These are phyloP conservation scores for Sinella curviseta DNA, from an alignment of 1,140 invertebrate genomes.

Conservation along the genomic window DNA sequence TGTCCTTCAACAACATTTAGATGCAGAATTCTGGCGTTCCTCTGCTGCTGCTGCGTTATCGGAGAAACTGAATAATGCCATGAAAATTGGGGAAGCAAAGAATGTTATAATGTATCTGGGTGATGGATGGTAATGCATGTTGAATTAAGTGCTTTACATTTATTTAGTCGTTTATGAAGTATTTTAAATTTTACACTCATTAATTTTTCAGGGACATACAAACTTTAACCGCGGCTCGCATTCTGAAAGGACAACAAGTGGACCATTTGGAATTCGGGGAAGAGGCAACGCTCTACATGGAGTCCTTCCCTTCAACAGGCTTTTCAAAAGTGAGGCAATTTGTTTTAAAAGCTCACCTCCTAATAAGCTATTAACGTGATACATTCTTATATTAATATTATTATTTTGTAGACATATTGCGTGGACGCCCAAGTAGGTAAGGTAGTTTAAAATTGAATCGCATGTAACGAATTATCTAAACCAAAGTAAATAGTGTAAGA, in stretches of 20 bases:
- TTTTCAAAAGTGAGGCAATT: slow-evolving; percentile 17
- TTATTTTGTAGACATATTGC: slow-evolving; percentile 23
- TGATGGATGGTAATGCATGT: slow-evolving; percentile 67
- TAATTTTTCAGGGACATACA: not conserved
- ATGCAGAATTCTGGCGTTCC: not conserved
- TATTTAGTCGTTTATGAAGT: not conserved
- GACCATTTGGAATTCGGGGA: slow-evolving; percentile 7
- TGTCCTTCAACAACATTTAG: too few species aligned
- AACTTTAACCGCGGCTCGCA: not conserved
- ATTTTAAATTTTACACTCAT: not conserved
- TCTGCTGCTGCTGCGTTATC: not conserved
- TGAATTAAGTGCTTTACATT: not conserved
- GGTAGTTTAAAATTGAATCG: too few species aligned
- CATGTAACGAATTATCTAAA: too few species aligned
- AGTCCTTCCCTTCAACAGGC: not conserved
- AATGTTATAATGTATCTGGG: slow-evolving; percentile 78
- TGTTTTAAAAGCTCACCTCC: not conserved
- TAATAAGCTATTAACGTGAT: not conserved
- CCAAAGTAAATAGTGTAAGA: not conserved
- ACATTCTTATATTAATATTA: not conserved
- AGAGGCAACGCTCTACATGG: not conserved
- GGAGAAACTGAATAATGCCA: not conserved
- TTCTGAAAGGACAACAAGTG: slow-evolving; percentile 20
- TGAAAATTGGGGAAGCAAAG: slow-evolving; percentile 52
- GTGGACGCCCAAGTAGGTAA: not conserved